These are phyloP conservation scores for Himantopus leucocephalus DNA, from an alignment of 2,113 vertebrate species.

Conservation along the genomic window DNA sequence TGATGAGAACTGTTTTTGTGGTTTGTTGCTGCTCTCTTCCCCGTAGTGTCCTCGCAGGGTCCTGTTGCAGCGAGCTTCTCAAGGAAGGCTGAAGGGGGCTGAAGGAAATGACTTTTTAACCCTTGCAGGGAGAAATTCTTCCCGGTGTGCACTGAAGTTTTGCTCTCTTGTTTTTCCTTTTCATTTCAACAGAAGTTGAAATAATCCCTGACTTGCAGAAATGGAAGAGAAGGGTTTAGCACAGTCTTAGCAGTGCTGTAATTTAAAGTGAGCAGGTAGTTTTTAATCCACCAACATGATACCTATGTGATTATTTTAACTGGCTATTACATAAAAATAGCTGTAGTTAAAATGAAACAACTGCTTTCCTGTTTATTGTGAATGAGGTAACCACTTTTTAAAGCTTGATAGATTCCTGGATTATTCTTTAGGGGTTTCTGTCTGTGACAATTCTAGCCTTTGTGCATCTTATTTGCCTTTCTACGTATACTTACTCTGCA, in stretches of 20 bases:
- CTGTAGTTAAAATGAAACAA: neutral
- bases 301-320: neutral
- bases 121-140: neutral
- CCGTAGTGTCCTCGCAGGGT: rapidly evolving
- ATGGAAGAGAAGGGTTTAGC: neutral
- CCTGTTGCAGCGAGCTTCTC: neutral
- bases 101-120: neutral
- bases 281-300: neutral
- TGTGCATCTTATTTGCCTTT: neutral
- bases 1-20: neutral
- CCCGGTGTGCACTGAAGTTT: neutral
- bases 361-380: neutral
- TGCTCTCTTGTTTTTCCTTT: neutral
- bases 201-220: neutral
- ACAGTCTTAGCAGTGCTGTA: neutral
- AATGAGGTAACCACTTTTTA: neutral
- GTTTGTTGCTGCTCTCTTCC: neutral
- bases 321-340: neutral
- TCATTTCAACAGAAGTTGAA: neutral
- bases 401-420: neutral
- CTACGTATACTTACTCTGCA: neutral
- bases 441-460: neutral
- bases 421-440: neutral
- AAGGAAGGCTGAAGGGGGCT: neutral
- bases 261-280: neutral